These are phyloP conservation scores for Halcyon smyrnensis DNA, from an alignment of 2,797 vertebrate species.

Conservation along the genomic window DNA sequence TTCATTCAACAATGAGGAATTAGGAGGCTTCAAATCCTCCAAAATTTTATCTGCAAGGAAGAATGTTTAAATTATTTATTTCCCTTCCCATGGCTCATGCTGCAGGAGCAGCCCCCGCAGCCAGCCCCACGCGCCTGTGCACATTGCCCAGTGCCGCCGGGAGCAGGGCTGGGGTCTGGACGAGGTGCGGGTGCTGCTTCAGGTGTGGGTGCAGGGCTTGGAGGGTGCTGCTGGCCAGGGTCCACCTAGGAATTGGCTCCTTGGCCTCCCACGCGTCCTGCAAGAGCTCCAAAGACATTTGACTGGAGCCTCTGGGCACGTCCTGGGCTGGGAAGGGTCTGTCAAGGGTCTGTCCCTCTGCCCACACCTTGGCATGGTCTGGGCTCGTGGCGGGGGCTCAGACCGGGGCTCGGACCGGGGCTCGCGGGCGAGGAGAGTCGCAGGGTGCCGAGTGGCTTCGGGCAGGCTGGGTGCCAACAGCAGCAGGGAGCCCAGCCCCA, in stretches of 20 bases:
- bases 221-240: neutral
- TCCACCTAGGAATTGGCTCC: accelerated
- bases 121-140: accelerated
- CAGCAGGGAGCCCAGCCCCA: neutral
- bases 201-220: neutral
- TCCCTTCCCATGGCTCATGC: neutral
- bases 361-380: accelerated
- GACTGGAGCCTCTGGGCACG: neutral
- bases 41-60: constrained; percentile 13
- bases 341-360: neutral
- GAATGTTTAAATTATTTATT: neutral
- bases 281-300: neutral
- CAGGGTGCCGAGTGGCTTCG: neutral
- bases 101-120: neutral
- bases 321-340: neutral
- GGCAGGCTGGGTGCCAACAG: neutral
- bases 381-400: accelerated
- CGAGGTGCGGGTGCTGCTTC: neutral
- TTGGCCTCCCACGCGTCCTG: accelerated
- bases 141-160: accelerated
- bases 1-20: constrained; percentile 64
- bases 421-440: neutral
- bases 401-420: no score
- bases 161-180: neutral
- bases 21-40: constrained; percentile 27